Base-by-base conservation (phyloP, 2,888 invertebrate species). In the Drosophila anceps region DNA sequence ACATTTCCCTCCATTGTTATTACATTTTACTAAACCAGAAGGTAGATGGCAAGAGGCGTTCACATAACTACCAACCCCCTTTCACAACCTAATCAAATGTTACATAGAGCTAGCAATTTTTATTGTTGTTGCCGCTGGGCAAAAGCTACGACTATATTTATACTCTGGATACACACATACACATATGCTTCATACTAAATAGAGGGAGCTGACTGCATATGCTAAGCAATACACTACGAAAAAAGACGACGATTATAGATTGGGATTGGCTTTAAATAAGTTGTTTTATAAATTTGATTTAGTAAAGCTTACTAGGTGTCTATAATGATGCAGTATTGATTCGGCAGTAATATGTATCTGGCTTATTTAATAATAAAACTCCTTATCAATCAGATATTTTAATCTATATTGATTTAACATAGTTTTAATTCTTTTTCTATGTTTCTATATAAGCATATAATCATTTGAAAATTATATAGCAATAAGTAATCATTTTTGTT, bases 31-130 rank as follows among this genome's bases (percentile, higher is more conserved):
- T 15, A 33, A 31, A 27, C 53, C 41, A 54, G 53, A 69, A 51
- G 55, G 55, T 29, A 69, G 37, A 12, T 18, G 44, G 58, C 63
- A 37, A 20, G 33, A 18, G 48, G 51, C 50, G 35, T 24, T 51
- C 53, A 46, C 73, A 66, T 78, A 20, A 20, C 51, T 73, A 20
- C 33, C 37, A 37, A 10, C 24, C 48, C 61, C 77, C 54, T 63
- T 71, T 75, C 79, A 69, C 74, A 79, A 73, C 81, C 88, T 86
- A 86, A 86, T 86, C 86, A 86, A 89, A 86, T 86, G 86, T 82
- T 89, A 76, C 83, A 89, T 68, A 73, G 75, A 75, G 70, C 80
- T 65, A 83, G 72, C 82, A 75, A 68, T 86, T 87, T 88, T 87
- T 88, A 82, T 86, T 88, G 84, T 85, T 69, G 67, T 72, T 79